Evolutionary conservation across 1,140 invertebrate genomes (phyloP).

Genomic region (Drosophila fuyamai): DNA sequence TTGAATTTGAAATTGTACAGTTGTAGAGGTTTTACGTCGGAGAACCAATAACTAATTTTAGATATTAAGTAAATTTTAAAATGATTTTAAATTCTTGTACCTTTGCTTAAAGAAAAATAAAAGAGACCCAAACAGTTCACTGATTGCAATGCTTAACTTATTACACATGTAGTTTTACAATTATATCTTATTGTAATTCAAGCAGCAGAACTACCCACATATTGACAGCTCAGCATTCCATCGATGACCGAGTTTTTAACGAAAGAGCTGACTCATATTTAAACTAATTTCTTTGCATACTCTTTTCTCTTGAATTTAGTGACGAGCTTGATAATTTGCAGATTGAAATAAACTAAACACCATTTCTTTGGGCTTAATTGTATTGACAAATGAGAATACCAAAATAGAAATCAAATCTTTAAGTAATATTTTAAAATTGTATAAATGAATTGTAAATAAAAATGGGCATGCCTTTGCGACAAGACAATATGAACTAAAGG

Average conservation of each 20-base stretch:
- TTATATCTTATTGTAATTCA: not conserved
- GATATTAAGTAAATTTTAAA: too few species aligned
- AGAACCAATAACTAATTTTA: too few species aligned
- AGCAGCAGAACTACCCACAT: constrained; percentile 21
- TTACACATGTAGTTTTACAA: constrained; percentile 13
- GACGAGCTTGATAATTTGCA: not conserved
- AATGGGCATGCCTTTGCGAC: too few species aligned
- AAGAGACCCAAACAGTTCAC: too few species aligned
- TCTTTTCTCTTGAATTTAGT: constrained; percentile 1
- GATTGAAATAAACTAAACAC: not conserved
- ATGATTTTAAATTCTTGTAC: too few species aligned
- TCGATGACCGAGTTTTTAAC: constrained; percentile 22
- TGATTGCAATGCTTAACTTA: not conserved
- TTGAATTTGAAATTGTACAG: not conserved
- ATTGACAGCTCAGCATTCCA: constrained; percentile 31
- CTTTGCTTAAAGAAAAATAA: too few species aligned
- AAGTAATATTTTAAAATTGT: not conserved
- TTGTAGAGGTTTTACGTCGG: too few species aligned
- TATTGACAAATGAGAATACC: too few species aligned
- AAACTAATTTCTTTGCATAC: constrained; percentile 12
- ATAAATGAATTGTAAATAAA: not conserved
- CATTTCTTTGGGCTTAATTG: too few species aligned
- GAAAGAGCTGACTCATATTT: constrained; percentile 28
- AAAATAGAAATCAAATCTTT: too few species aligned
- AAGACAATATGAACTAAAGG: not conserved